A percentile compares a stretch with the other conserved stretches of the same genome.
phyloP scores from a whole-genome alignment of 1,140 invertebrate species.

The Ganaspis sp. region DNA sequence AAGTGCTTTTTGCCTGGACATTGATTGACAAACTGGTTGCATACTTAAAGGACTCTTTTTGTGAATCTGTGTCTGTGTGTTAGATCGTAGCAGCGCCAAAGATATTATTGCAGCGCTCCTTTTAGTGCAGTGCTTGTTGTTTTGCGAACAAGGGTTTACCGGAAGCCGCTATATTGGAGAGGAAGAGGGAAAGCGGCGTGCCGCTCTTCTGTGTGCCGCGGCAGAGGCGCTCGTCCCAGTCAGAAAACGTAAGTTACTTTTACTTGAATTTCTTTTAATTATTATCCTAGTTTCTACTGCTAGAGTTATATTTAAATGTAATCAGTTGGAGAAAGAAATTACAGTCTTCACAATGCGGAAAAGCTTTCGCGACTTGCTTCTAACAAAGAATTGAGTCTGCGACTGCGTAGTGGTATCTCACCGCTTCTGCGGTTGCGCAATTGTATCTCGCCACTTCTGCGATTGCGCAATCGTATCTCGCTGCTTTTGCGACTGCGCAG shows the following conservation, averaged over 20 bases:
- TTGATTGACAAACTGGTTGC: background rate
- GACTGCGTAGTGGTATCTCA: no score
- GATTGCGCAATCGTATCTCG: no score
- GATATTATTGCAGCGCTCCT: constrained; percentile 25
- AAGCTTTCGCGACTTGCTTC: no score
- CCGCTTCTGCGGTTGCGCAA: no score
- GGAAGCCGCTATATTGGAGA: constrained; percentile 75
- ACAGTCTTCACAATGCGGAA: no score
- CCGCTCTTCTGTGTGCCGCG: constrained; percentile 75
- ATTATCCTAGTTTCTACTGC: background rate
- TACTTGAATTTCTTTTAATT: background rate
- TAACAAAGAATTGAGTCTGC: no score
- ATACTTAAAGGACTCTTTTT: background rate
- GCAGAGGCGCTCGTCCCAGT: constrained; percentile 73
- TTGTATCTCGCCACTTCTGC: no score
- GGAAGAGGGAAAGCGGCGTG: constrained; percentile 75
- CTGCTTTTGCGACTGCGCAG: no score
- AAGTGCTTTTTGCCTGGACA: background rate
- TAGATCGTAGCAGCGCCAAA: constrained; percentile 4
- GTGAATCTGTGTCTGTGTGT: constrained; percentile 14
- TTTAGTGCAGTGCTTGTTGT: constrained; percentile 14
- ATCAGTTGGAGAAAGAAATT: no score
- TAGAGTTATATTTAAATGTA: no score
- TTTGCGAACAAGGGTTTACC: constrained; percentile 33
- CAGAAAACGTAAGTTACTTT: constrained; percentile 69